These are phyloP conservation scores for Stigmatopora argus DNA, from an alignment of 2,113 vertebrate genomes.

Conservation along the genomic window DNA sequence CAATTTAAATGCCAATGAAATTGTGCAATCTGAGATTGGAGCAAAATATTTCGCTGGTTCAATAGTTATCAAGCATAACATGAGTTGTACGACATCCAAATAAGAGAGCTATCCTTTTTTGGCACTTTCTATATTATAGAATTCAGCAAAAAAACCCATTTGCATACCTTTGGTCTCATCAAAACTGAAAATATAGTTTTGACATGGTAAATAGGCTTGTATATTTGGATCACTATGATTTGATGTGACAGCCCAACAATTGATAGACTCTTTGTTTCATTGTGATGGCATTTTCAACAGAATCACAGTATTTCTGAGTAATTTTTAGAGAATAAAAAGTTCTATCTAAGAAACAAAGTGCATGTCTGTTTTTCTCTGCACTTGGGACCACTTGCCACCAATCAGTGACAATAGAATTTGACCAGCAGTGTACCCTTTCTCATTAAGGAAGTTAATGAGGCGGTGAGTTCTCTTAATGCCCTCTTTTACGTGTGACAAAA, in stretches of 20 bases:
- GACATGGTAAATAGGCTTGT: too few relatives aligned
- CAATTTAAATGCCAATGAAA: not conserved
- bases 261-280: not conserved
- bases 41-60: not conserved
- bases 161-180: too few relatives aligned
- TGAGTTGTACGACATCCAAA: too few relatives aligned
- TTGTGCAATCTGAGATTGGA: not conserved
- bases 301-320: not conserved
- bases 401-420: conserved; percentile 6
- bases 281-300: not conserved
- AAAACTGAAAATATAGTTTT: too few relatives aligned
- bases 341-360: not conserved
- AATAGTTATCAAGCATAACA: not conserved
- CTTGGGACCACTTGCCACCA: conserved; percentile 6
- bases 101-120: too few relatives aligned
- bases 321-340: not conserved
- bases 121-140: too few relatives aligned
- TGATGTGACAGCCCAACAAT: not conserved
- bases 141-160: too few relatives aligned
- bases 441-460: conserved; percentile 11
- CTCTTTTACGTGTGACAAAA: conserved; percentile 8
- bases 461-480: not conserved
- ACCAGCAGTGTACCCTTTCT: conserved; percentile 4
- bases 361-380: not conserved
- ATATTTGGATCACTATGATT: not conserved